Evolutionary conservation across 2,113 vertebrate genomes (phyloP).

Genomic region (Python bivittatus): DNA sequence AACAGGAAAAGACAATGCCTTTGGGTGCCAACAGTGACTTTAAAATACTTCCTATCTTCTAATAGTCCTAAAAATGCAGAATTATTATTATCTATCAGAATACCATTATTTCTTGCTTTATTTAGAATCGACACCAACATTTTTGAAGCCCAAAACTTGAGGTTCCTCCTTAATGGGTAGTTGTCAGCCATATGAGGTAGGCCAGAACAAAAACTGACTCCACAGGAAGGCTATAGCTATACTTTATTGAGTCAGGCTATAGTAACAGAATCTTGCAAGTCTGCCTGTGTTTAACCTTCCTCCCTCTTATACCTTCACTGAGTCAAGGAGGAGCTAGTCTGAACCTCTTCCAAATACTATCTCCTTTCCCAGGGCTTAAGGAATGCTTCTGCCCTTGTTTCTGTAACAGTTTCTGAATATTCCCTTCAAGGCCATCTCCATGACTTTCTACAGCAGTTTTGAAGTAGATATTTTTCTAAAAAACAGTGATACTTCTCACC

Average conservation of each 20-base stretch:
- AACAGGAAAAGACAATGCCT: neutral
- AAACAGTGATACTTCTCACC: no score
- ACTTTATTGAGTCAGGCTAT: neutral
- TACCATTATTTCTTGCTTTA: neutral
- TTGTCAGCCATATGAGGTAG: neutral
- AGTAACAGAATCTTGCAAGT: neutral
- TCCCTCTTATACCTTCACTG: neutral
- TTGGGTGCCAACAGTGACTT: neutral
- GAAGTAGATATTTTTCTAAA: no score
- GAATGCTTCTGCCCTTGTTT: no score
- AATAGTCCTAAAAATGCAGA: neutral
- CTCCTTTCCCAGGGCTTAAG: no score
- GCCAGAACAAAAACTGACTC: neutral
- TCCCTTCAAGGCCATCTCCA: no score
- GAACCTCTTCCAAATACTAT: no score
- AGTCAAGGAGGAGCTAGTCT: no score
- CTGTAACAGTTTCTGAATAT: no score
- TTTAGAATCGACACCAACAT: neutral
- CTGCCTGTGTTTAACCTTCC: neutral
- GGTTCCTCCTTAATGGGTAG: neutral
- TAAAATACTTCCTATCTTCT: neutral
- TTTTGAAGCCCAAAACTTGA: neutral
- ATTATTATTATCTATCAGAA: neutral
- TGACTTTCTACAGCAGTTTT: no score
- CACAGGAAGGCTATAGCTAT: neutral